These are phyloP conservation scores for Aricia agestis DNA, from an alignment of 1,140 invertebrate species.

Conservation along the genomic window DNA sequence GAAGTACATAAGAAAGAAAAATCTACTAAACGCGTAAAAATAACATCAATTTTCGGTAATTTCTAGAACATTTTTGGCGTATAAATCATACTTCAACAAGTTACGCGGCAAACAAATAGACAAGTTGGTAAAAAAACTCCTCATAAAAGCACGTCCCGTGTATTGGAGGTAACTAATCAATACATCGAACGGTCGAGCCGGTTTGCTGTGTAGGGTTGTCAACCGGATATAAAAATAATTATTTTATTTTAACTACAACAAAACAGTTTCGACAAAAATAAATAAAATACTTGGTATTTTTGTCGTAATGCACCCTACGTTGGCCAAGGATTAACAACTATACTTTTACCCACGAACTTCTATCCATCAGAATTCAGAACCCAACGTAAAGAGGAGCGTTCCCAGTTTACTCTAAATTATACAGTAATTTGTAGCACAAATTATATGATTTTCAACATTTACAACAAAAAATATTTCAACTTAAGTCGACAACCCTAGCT, in stretches of 20 bases:
- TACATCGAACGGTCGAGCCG: constrained; percentile 52
- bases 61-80: background rate
- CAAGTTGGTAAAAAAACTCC: background rate
- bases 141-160: constrained; percentile 10
- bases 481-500: background rate
- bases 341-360: no score
- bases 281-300: no score
- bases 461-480: no score
- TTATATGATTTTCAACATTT: no score
- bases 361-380: no score
- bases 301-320: no score
- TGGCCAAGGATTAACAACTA: no score
- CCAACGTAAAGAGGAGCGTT: no score
- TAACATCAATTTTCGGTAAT: background rate
- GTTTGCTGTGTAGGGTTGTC: constrained; percentile 32
- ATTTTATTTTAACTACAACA: background rate
- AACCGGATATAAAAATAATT: background rate
- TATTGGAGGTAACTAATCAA: constrained; percentile 42
- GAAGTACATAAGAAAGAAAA: no score
- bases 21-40: background rate
- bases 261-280: no score
- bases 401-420: no score
- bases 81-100: background rate
- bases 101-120: background rate
- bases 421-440: no score